These are phyloP conservation scores for Mormyrops attenuatus DNA, from an alignment of 2,797 vertebrate genomes.

Conservation along the genomic window DNA sequence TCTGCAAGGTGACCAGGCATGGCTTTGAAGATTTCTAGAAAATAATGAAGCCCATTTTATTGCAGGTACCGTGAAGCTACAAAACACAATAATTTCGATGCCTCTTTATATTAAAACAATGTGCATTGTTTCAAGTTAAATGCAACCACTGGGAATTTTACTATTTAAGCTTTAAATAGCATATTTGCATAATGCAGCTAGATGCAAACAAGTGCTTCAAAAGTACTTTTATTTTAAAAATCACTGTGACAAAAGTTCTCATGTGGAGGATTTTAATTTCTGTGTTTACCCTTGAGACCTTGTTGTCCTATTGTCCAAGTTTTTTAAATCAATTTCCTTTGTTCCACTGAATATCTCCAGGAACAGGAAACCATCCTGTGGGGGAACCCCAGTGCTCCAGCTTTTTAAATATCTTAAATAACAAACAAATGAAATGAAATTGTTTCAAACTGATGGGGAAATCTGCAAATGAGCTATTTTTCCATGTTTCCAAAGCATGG, in stretches of 20 bases:
- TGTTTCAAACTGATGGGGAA: not conserved
- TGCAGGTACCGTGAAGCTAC: not conserved
- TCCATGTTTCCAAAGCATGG: not conserved
- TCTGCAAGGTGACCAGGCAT: not conserved
- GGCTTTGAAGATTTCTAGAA: not conserved
- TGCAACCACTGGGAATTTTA: not conserved
- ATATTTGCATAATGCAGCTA: not conserved
- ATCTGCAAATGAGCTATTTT: not conserved
- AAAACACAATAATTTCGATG: not conserved
- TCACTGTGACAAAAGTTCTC: not conserved
- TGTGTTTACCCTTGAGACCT: not conserved
- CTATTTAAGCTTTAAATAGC: not conserved
- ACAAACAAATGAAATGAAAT: slow-evolving; percentile 12
- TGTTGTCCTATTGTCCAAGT: not conserved
- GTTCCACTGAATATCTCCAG: not conserved
- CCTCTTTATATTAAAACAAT: not conserved
- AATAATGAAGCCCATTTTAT: not conserved
- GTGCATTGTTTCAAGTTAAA: not conserved
- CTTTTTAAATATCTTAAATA: not conserved
- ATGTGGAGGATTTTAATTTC: not conserved
- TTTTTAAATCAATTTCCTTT: not conserved
- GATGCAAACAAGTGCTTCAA: not conserved
- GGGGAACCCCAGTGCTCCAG: not conserved
- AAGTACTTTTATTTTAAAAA: not conserved
- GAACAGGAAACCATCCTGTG: not conserved